These are phyloP conservation scores for Chaetodon auriga DNA, from an alignment of 2,113 vertebrate species.

Conservation along the genomic window DNA sequence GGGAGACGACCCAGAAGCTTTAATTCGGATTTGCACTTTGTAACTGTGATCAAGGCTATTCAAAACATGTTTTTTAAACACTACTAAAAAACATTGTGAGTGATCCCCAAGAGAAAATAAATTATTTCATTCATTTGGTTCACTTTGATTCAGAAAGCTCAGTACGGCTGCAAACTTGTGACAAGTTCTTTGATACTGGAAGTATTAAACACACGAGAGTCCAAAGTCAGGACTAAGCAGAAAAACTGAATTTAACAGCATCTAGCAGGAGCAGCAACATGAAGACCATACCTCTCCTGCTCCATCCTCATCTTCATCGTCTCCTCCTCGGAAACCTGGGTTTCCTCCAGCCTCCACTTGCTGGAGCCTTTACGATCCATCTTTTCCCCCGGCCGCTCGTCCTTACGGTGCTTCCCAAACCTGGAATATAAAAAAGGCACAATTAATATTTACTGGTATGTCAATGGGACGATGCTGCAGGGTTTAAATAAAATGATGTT, in stretches of 20 bases:
- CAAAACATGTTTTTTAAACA: background rate
- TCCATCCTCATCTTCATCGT: constrained; percentile 95
- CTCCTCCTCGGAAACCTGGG: constrained; percentile 94
- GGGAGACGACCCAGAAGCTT: background rate
- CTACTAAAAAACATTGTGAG: background rate
- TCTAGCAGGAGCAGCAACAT: background rate
- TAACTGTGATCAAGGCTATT: background rate
- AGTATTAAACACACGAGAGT: background rate
- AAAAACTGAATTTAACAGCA: background rate
- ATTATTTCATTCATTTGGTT: background rate
- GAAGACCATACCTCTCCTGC: constrained; percentile 91
- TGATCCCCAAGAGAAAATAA: background rate
- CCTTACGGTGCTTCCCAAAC: constrained; percentile 98
- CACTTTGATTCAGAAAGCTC: background rate
- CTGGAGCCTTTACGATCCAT: constrained; percentile 87
- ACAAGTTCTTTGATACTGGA: background rate
- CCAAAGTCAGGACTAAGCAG: background rate
- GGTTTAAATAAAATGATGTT: background rate
- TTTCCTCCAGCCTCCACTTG: constrained; percentile 93
- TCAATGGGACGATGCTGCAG: background rate
- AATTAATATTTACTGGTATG: background rate
- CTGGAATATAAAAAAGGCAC: constrained; percentile 73
- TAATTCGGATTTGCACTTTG: constrained; percentile 13
- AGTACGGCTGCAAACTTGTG: background rate
- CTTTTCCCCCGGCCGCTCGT: constrained; percentile 92